phyloP scores from a whole-genome alignment of 2,113 vertebrate species.

The Chaetops frenatus region DNA sequence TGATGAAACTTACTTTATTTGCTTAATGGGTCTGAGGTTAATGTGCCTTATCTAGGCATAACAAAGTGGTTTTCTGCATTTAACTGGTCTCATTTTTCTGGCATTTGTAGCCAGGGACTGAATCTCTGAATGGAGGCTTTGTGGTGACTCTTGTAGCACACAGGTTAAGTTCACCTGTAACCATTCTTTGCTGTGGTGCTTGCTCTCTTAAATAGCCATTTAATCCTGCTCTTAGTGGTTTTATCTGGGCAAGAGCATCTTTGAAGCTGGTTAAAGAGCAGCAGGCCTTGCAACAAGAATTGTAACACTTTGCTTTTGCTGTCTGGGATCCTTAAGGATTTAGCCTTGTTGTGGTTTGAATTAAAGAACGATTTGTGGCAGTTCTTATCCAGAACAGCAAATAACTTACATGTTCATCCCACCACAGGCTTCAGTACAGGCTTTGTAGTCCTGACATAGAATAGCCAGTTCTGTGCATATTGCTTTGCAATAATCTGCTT shows the following conservation, averaged over 20 bases:
- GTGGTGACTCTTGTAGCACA: not conserved
- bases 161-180: not conserved
- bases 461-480: not conserved
- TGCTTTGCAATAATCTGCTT: not conserved
- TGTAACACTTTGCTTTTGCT: not conserved
- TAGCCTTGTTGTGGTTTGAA: not conserved
- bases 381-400: not conserved
- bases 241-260: not conserved
- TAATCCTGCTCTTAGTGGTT: not conserved
- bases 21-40: not conserved
- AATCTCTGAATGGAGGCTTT: constrained; percentile 7
- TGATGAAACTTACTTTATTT: not conserved
- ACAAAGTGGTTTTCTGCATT: not conserved
- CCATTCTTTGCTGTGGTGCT: not conserved
- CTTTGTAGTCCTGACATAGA: not conserved
- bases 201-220: not conserved
- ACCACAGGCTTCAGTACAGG: not conserved
- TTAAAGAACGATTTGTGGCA: not conserved
- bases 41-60: not conserved
- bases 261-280: not conserved
- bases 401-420: accelerated
- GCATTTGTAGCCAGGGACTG: not conserved
- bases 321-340: not conserved
- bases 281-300: not conserved
- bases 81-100: not conserved